Evolutionary conservation across 2,797 vertebrate genomes (phyloP), one percentile per base, ranked within the genome.

Genomic region (Malurus leucopterus): DNA sequence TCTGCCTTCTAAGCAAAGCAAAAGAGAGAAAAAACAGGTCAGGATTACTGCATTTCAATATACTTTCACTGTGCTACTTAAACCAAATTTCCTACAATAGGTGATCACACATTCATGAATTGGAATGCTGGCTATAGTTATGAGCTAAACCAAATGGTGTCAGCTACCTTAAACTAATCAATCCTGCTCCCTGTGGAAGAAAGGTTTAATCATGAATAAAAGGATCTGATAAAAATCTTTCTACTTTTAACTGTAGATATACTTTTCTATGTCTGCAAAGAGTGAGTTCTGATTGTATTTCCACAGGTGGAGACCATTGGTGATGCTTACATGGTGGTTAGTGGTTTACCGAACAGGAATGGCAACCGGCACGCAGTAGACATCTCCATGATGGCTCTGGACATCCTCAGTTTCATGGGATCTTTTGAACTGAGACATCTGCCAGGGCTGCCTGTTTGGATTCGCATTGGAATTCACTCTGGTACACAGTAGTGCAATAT

Each of bases 281-380:
- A 72, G 36, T 85, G 58, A 96, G 26, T 67, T 94, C 62, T 68
- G 51, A 30, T 32, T 88, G 12, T 88, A 21, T 95, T 93, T 86
- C 73, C 78, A 70, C 93, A 99, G 99, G 99, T 99, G 69, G 99
- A 99, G 96, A 99, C 99, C 20, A 99, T 99, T 64, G 99, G 99
- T 24, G 99, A 99, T 77, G 99, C 99, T 2, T 99, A 99, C 91
- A 99, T 99, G 99, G 99, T 99, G 67, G 99, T 98, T 17, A 99
- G 99, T 4, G 99, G 99, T 84, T 97, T 99, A 92, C 99, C 99
- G 3, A 98, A 98, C 61, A 97, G 99, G 41, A 99, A 99, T 7
- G 99, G 99, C 15, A 98, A 99, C 94, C 92, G 98, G 9, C 99
- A 99, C 1, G 99, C 99, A 0, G 97, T 99, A 86, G 99, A 99